phyloP scores from a whole-genome alignment of 2,113 vertebrate genomes.

The Pangasianodon hypophthalmus region DNA sequence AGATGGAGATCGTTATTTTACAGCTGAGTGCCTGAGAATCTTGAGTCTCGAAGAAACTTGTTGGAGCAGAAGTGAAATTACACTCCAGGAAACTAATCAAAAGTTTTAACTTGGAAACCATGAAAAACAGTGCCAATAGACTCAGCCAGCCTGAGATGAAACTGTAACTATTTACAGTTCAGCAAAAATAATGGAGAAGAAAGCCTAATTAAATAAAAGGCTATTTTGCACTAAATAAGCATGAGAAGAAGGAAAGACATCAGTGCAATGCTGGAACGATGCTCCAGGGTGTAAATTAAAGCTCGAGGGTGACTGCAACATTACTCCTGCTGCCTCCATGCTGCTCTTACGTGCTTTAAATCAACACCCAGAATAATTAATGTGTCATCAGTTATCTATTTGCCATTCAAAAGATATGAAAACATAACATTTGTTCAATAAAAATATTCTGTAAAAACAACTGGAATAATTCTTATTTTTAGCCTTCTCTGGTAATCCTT shows the following conservation, averaged over 20 bases:
- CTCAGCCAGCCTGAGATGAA: not conserved
- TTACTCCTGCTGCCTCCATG: not conserved
- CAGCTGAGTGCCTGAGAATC: not conserved
- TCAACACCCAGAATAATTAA: not conserved
- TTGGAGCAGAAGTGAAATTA: not conserved
- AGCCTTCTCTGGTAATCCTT: not conserved
- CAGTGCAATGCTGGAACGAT: not conserved
- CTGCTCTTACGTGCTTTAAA: not conserved
- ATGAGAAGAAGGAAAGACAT: not conserved
- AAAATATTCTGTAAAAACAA: not conserved
- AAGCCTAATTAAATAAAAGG: not conserved
- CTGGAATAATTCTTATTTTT: not conserved
- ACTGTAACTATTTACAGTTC: not conserved
- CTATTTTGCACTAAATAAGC: not conserved
- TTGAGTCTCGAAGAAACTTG: not conserved
- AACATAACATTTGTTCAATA: not conserved
- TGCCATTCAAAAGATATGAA: not conserved
- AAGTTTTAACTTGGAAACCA: not conserved
- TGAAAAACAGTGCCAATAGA: not conserved
- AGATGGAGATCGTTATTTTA: not conserved
- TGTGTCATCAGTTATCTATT: not conserved
- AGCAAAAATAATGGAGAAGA: not conserved
- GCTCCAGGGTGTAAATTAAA: not conserved
- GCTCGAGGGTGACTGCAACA: not conserved
- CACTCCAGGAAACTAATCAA: not conserved